These are phyloP conservation scores for Regulus satrapa DNA, from an alignment of 2,113 vertebrate species.

Conservation along the genomic window DNA sequence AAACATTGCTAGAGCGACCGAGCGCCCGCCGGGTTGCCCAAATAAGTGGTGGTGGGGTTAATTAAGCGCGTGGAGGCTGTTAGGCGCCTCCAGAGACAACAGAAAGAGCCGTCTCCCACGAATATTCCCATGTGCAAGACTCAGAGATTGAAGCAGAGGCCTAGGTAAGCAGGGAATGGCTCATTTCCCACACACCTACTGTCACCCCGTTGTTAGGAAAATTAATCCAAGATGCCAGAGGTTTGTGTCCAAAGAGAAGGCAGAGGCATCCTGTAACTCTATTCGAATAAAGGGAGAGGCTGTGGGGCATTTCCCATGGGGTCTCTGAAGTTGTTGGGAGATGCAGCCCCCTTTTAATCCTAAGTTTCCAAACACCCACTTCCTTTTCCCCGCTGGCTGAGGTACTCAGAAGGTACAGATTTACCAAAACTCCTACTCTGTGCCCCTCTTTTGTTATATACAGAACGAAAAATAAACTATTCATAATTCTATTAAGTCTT, in stretches of 20 bases:
- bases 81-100: background rate
- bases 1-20: background rate
- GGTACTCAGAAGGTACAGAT: background rate
- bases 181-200: background rate
- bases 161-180: too few species aligned
- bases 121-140: background rate
- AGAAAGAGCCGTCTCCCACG: background rate
- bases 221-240: background rate
- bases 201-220: background rate
- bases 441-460: background rate
- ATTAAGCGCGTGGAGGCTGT: background rate
- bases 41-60: too few species aligned
- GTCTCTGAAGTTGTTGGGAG: background rate
- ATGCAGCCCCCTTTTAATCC: background rate
- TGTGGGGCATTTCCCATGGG: background rate
- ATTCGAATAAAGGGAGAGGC: background rate
- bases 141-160: background rate
- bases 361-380: background rate
- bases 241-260: background rate
- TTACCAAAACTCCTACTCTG: background rate
- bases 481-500: background rate
- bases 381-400: background rate
- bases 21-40: background rate
- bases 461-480: background rate
- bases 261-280: background rate